Conservation (phyloP, 2,113 vertebrate species). For the Suncus etruscus region DNA sequence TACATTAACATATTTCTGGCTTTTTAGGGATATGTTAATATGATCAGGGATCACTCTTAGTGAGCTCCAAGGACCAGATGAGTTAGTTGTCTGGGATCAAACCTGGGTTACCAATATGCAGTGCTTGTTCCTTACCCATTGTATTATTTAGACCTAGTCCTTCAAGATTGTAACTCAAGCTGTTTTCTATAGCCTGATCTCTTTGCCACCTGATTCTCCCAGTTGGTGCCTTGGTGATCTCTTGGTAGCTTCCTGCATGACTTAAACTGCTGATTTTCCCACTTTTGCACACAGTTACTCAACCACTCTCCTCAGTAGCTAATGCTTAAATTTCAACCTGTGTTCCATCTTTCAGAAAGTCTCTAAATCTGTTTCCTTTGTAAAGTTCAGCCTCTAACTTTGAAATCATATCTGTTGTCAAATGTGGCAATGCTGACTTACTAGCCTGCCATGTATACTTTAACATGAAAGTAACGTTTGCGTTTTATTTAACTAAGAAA, state of each 20-base stretch:
- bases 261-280: background rate
- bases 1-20: background rate
- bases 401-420: background rate
- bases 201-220: background rate
- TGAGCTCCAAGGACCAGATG: no score
- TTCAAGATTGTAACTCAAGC: background rate
- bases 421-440: background rate
- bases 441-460: background rate
- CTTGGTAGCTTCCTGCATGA: background rate
- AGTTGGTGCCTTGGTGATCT: background rate
- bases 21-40: no score
- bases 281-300: background rate
- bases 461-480: background rate
- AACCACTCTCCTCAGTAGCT: background rate
- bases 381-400: background rate
- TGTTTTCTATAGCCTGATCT: background rate
- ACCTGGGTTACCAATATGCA: no score
- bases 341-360: background rate
- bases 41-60: no score
- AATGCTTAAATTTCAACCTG: background rate
- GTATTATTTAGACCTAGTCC: no score
- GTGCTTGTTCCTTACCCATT: no score
- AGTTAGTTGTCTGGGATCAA: no score
- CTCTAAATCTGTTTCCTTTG: background rate
- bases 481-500: conserved; percentile 6